Evolutionary conservation across 2,113 vertebrate species (phyloP).

Genomic region (Ivindomyrus marchei): DNA sequence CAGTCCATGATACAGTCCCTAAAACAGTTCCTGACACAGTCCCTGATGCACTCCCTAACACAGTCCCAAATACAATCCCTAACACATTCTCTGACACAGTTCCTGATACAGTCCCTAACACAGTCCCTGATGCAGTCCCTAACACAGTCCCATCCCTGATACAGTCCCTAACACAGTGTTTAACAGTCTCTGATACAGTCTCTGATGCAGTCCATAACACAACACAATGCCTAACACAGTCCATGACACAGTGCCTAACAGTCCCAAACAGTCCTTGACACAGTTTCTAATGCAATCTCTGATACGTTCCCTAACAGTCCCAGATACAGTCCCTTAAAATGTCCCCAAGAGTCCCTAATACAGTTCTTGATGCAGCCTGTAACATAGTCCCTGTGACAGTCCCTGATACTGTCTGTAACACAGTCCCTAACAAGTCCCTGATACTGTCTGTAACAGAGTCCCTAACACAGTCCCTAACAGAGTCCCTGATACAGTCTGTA

Average conservation of each 20-base stretch:
- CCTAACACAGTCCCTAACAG: too few relatives aligned
- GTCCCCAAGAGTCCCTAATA: background rate
- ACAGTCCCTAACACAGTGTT: background rate
- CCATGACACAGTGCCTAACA: background rate
- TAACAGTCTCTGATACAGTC: background rate
- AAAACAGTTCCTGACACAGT: background rate
- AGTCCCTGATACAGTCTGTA: background rate
- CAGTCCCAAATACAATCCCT: background rate
- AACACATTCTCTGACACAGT: background rate
- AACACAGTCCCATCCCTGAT: background rate
- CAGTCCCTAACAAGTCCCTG: background rate
- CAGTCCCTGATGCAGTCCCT: background rate
- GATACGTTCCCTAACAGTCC: background rate
- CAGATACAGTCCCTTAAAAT: background rate
- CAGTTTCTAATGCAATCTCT: background rate
- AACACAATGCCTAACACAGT: background rate
- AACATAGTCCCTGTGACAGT: background rate
- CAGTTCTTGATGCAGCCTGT: background rate
- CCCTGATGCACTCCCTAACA: background rate
- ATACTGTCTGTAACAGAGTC: background rate
- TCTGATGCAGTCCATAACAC: background rate
- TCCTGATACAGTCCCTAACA: background rate
- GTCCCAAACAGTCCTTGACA: background rate
- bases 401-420: background rate
- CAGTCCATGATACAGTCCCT: background rate